Base-by-base conservation (phyloP, 2,888 invertebrate species). In the Eupithecia pulchellata region DNA sequence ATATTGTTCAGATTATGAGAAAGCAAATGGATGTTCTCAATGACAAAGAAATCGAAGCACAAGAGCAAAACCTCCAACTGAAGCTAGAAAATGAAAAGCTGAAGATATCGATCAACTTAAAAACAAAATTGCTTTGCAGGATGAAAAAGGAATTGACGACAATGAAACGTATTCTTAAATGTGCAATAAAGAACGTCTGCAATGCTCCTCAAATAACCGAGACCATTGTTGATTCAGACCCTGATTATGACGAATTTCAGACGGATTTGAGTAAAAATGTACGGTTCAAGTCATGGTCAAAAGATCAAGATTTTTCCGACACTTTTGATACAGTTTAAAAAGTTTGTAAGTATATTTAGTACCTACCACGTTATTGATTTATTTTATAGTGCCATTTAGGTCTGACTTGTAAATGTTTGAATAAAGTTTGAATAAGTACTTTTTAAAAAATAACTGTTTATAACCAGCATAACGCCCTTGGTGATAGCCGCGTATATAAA, bases 61-160 rank as follows among this genome's bases (percentile, higher is more conserved):
- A 86, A 67, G 80, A 83, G 6, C 85, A 82, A 57, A 88, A 84
- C 78, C 66, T 90, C 63, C 70, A 75, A 11, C 73, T 91, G 66
- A 87, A 86, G 73, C 75, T 93, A 55, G 93, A 93, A 66, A 92
- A 91, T 64, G 90, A 91, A 72, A 93, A 91, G 80, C 77, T 92
- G 27, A 87, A 81, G 70, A 80, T 84, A 25, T 68, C 88, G 17
- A 75, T 92, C n/a, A 83, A 86, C 6, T 88, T 86, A 1, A 92
- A 90, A 82, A 79, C 85, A 14, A 88, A 84, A 77, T 75, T 89
- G 62, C 73, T 89, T 2, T 76, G 73, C 20, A 91, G 84, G 79
- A 77, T 92, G 25, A 88, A 86, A 75, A 91, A 85, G 61, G 92
- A 93, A 77, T 73, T 92, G 66, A 63, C 74, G 1, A 84, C 72